These are phyloP conservation scores for Orycteropus afer DNA, from an alignment of 2,113 vertebrate genomes.

Conservation along the genomic window DNA sequence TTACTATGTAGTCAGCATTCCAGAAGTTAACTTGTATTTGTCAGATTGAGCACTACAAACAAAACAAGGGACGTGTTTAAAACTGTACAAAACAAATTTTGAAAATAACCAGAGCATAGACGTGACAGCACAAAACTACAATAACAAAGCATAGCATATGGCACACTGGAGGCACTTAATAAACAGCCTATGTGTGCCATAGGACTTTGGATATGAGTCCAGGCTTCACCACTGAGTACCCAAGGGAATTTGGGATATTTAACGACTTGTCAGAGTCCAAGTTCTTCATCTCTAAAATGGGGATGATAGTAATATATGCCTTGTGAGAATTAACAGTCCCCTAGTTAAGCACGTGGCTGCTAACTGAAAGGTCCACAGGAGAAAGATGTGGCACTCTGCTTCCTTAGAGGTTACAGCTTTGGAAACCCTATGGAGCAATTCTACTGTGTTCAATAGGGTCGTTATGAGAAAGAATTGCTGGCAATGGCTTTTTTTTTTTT, in stretches of 20 bases:
- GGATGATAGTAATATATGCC: background rate
- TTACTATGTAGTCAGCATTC: background rate
- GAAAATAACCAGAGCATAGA: background rate
- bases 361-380: background rate
- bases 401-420: background rate
- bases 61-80: background rate
- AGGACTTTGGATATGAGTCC: background rate
- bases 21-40: background rate
- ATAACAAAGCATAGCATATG: background rate
- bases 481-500: too few species aligned
- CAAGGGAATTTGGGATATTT: background rate
- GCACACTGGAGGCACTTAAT: background rate
- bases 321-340: background rate
- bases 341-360: background rate
- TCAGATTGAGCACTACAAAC: background rate
- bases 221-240: background rate
- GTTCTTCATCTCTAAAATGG: too few species aligned
- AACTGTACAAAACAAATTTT: background rate
- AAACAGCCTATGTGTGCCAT: too few species aligned
- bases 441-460: background rate
- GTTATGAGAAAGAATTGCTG: too few species aligned
- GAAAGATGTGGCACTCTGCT: background rate
- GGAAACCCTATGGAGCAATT: background rate
- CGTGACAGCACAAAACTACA: too few species aligned
- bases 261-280: background rate